Evolutionary conservation across 2,113 vertebrate genomes (phyloP).

Genomic region (Epinephelus cyanopodus): DNA sequence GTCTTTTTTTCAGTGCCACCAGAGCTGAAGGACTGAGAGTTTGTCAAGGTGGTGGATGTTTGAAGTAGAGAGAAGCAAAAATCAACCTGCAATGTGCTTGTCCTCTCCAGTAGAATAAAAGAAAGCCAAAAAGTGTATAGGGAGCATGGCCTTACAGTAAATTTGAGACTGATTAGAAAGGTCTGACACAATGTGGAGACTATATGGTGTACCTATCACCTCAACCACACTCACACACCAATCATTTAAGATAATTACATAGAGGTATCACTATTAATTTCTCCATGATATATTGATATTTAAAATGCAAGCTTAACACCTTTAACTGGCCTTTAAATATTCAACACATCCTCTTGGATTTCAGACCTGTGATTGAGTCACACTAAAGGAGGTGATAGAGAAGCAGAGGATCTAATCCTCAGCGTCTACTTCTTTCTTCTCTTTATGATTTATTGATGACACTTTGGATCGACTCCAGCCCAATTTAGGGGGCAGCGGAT

Average conservation of each 20-base stretch:
- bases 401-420: slow-evolving; percentile 27
- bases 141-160: background rate
- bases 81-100: background rate
- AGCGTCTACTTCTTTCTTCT: slow-evolving; percentile 43
- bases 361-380: slow-evolving; percentile 39
- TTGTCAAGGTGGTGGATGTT: no score
- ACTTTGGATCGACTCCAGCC: slow-evolving; percentile 58
- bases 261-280: background rate
- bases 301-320: slow-evolving; percentile 40
- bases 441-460: slow-evolving; percentile 71
- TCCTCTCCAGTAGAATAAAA: background rate
- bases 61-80: no score
- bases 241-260: slow-evolving; percentile 20
- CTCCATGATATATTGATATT: background rate
- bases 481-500: slow-evolving; percentile 20
- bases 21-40: no score
- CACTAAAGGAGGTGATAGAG: slow-evolving; percentile 35
- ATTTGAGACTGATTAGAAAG: background rate
- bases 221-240: background rate
- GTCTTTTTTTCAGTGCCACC: no score
- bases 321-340: slow-evolving; percentile 55
- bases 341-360: slow-evolving; percentile 44
- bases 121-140: background rate
- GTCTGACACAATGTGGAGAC: background rate
- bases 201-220: background rate